Conservation (phyloP, 1,140 invertebrate species). For the Pentalonia nigronervosa region DNA sequence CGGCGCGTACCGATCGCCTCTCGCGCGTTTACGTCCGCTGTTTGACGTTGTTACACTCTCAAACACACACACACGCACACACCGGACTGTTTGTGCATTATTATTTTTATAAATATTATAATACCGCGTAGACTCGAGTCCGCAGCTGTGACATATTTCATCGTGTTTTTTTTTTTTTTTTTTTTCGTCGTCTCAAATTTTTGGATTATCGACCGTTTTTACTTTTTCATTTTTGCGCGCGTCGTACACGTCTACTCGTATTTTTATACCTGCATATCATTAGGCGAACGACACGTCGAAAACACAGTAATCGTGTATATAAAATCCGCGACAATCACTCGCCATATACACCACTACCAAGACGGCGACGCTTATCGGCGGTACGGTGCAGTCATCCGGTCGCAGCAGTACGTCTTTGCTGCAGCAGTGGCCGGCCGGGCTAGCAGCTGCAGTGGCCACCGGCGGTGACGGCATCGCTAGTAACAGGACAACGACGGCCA, state of each 20-base stretch:
- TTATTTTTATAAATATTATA: not conserved
- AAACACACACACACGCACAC: not conserved
- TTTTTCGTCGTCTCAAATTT: not conserved
- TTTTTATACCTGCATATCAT: not conserved
- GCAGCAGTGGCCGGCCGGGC: conserved; percentile 26
- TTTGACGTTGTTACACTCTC: not conserved
- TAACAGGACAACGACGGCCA: not conserved
- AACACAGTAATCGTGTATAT: not conserved
- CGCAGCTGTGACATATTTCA: not conserved
- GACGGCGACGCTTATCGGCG: conserved; percentile 41
- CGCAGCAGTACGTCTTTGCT: not conserved
- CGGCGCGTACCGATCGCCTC: conserved; percentile 3
- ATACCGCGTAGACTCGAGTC: not conserved
- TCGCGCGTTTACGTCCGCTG: not conserved
- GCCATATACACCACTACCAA: not conserved
- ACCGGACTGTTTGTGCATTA: not conserved
- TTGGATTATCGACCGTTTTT: not conserved
- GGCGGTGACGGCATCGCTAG: conserved; percentile 4
- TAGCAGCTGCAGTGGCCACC: conserved; percentile 38
- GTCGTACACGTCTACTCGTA: not conserved
- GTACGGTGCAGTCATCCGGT: conserved; percentile 17
- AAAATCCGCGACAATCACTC: not conserved
- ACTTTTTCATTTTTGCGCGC: not conserved
- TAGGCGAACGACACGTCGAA: too few relatives aligned
- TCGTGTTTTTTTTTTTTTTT: not conserved